These are phyloP conservation scores for Pheosia gnoma DNA, from an alignment of 2,888 invertebrate genomes.

Conservation along the genomic window DNA sequence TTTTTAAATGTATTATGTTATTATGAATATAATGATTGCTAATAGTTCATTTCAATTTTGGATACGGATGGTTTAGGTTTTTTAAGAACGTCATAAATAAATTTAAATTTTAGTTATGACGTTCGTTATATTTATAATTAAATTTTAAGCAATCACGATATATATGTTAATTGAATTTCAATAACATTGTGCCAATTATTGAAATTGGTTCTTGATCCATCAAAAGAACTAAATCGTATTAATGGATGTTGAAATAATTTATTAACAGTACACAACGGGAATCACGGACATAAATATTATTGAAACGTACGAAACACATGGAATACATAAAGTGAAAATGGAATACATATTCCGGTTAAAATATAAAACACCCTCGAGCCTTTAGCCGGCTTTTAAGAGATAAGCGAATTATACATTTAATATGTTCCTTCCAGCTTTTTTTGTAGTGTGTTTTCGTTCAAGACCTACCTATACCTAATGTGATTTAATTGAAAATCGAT, in stretches of 20 bases:
- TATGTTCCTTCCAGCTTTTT: too few species aligned
- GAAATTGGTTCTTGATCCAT: conserved; percentile 20
- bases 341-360: conserved; percentile 53
- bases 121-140: too few species aligned
- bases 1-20: too few species aligned
- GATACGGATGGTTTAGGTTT: too few species aligned
- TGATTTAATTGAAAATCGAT: too few species aligned
- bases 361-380: conserved; percentile 56
- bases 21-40: too few species aligned
- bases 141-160: not conserved
- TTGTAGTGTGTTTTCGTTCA: too few species aligned
- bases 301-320: conserved; percentile 43
- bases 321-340: conserved; percentile 48
- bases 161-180: not conserved
- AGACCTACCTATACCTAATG: too few species aligned
- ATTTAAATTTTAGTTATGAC: too few species aligned
- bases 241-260: conserved; percentile 34
- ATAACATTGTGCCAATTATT: conserved; percentile 2
- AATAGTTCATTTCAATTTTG: too few species aligned
- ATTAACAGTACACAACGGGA: conserved; percentile 30
- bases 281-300: conserved; percentile 40
- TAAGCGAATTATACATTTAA: conserved; percentile 5
- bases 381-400: conserved; percentile 29
- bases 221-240: conserved; percentile 21
- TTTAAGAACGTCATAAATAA: too few species aligned